These are phyloP conservation scores for Scaptomyza cyrtandrae DNA, from an alignment of 2,888 invertebrate genomes.

Conservation along the genomic window DNA sequence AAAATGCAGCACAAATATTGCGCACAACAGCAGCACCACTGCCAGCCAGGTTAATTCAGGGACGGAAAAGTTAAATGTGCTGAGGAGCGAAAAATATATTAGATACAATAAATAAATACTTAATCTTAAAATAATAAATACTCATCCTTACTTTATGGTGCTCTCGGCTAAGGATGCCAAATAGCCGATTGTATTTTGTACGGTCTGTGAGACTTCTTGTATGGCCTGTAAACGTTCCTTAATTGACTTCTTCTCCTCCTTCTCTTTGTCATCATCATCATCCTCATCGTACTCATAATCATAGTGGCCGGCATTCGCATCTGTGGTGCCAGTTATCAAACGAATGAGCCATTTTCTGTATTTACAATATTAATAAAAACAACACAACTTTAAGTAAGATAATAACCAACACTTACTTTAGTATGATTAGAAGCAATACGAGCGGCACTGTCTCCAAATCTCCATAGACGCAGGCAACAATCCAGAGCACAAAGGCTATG, in stretches of 20 bases:
- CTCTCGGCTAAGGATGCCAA: constrained; percentile 97
- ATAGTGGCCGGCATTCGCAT: constrained; percentile 83
- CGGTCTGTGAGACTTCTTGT: constrained; percentile 98
- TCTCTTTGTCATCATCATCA: constrained; percentile 96
- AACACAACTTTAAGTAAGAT: background rate
- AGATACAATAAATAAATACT: background rate
- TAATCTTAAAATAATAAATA: too few relatives aligned
- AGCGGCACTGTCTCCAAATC: constrained; percentile 98
- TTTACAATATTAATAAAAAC: background rate
- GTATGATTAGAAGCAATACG: constrained; percentile 91
- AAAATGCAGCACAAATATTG: constrained; percentile 92
- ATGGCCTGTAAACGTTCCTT: constrained; percentile 97
- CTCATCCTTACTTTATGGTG: constrained; percentile 92
- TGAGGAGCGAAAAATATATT: constrained; percentile 82
- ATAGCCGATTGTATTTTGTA: constrained; percentile 97
- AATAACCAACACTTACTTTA: constrained; percentile 85
- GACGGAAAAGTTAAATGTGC: constrained; percentile 98
- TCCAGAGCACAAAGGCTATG: constrained; percentile 92
- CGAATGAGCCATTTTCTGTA: constrained; percentile 84
- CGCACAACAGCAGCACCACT: constrained; percentile 90
- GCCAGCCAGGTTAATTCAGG: constrained; percentile 98
- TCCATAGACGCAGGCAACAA: constrained; percentile 96
- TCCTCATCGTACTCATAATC: constrained; percentile 90
- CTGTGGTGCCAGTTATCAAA: constrained; percentile 82
- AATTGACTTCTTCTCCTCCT: constrained; percentile 97